Conservation (phyloP, 2,113 vertebrate genomes). For the Amblyornis subalaris region DNA sequence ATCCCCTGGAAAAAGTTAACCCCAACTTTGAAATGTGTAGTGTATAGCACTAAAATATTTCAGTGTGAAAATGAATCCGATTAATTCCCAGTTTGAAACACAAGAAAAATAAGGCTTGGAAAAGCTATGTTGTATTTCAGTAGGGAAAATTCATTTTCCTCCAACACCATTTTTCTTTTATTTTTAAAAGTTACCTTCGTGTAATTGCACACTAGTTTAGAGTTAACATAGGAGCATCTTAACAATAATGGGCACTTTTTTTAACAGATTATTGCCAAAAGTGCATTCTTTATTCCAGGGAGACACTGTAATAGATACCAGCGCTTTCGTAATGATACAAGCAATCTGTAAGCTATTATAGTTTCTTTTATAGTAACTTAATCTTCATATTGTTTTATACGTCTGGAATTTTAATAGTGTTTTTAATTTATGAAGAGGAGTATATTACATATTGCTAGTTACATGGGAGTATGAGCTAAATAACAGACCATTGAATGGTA, state of each 20-base stretch:
- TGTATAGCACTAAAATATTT: constrained; percentile 57
- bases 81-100: constrained; percentile 24
- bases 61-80: constrained; percentile 48
- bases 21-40: neutral
- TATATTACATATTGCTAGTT: constrained; percentile 67
- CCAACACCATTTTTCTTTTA: constrained; percentile 13
- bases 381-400: constrained; percentile 77
- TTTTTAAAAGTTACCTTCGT: constrained; percentile 67
- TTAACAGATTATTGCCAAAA: constrained; percentile 75
- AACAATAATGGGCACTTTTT: constrained; percentile 74
- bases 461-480: constrained; percentile 64
- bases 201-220: constrained; percentile 67
- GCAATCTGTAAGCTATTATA: constrained; percentile 79
- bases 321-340: constrained; percentile 73
- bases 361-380: constrained; percentile 77
- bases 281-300: constrained; percentile 74
- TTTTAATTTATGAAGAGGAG: constrained; percentile 73
- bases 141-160: constrained; percentile 41
- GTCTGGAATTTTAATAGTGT: constrained; percentile 77
- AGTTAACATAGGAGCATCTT: constrained; percentile 55
- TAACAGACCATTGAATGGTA: constrained; percentile 36
- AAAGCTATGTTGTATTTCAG: constrained; percentile 19
- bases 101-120: neutral
- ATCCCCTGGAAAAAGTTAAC: neutral
- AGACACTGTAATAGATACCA: constrained; percentile 74